Base-by-base conservation (phyloP, 2,113 vertebrate genomes). In the Pachypanchax playfairii region DNA sequence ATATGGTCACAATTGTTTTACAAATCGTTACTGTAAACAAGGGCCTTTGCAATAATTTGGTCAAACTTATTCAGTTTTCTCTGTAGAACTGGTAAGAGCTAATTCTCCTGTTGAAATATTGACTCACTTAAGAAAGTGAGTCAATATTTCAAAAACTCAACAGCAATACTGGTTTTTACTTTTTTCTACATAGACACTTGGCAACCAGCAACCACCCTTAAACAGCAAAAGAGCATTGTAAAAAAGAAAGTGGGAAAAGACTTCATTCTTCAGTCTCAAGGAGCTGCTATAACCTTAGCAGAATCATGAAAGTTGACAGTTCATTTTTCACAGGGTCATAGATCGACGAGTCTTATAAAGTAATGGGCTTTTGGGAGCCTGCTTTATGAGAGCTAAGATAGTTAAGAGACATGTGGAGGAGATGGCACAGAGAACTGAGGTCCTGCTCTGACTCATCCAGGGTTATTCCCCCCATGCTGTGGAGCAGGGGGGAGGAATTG, bases 271-370 rank as follows among this genome's bases (percentile, higher is more conserved):
- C 74, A 77, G 85, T 90, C 82, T 92, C 85, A 86, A 89, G 87
- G 85, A 91, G 88, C 82, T 31, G 87, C 85, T 85, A 87, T 92
- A 92, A 92, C 89, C 89, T 91, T 91, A 90, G 87, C 85, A 85
- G 90, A 91, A 91, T 91, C 91, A 92, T 92, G 91, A 92, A 92
- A 91, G 89, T 84, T 92, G 92, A 91, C 91, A 92, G 91, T 92
- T 91, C 91, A 92, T 92, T 92, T 92, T 92, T 93, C 92, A 93
- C 87, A 87, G 87, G 90, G 87, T 91, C 90, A 92, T 91, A 92
- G 90, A 93, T 92, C 88, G 84, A 81, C 77, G 77, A 86, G 84
- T 87, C 87, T 91, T 91, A 92, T 91, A 91, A 91, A 91, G 91
- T 92, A 92, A 93, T 92, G 91, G 90, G 89, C 91, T 93, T 92